A percentile compares a stretch with the other conserved stretches of the same genome.
Evolutionary conservation across 2,888 invertebrate genomes (phyloP).

Genomic region (Ctena decussata): DNA sequence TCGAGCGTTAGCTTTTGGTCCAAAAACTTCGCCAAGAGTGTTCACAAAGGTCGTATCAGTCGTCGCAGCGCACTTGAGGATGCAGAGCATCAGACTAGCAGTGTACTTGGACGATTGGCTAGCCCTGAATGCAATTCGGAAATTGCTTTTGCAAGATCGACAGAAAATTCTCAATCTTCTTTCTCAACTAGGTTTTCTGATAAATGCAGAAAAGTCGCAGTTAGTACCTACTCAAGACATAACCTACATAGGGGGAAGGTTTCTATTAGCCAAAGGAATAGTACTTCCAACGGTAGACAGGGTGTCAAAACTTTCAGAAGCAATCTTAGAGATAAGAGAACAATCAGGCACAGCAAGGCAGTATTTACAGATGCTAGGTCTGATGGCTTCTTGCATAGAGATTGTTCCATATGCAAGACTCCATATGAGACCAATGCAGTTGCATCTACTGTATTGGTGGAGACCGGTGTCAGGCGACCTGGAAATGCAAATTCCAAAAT

Average conservation of each 20-base stretch:
- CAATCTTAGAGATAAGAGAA: not conserved
- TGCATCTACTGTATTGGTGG: slow-evolving; percentile 19
- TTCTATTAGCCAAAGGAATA: slow-evolving; percentile 32
- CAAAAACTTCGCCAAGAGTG: slow-evolving; percentile 21
- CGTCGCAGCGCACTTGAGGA: slow-evolving; percentile 34
- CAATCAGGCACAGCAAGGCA: not conserved
- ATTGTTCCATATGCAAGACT: slow-evolving; percentile 16
- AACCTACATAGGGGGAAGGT: slow-evolving; percentile 40
- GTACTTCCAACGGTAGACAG: slow-evolving; percentile 43
- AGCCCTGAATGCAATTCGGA: slow-evolving; percentile 13
- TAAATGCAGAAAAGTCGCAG: slow-evolving; percentile 48
- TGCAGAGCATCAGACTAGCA: slow-evolving; percentile 36
- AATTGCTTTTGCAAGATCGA: slow-evolving; percentile 33
- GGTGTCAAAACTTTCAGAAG: not conserved
- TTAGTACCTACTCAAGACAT: slow-evolving; percentile 34
- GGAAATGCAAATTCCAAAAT: slow-evolving; percentile 17
- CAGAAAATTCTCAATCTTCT: slow-evolving; percentile 27
- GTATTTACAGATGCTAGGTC: slow-evolving; percentile 34
- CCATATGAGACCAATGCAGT: slow-evolving; percentile 24
- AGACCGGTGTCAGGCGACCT: slow-evolving; percentile 22
- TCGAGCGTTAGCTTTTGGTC: slow-evolving; percentile 31
- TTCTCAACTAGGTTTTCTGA: slow-evolving; percentile 48
- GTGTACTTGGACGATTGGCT: slow-evolving; percentile 64
- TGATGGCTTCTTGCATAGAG: slow-evolving; percentile 39
- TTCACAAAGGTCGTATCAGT: slow-evolving; percentile 53